Percentiles rank a stretch among this genome's conserved stretches.
Evolutionary conservation across 2,113 vertebrate genomes (phyloP).

Genomic region (Rhombomys opimus): DNA sequence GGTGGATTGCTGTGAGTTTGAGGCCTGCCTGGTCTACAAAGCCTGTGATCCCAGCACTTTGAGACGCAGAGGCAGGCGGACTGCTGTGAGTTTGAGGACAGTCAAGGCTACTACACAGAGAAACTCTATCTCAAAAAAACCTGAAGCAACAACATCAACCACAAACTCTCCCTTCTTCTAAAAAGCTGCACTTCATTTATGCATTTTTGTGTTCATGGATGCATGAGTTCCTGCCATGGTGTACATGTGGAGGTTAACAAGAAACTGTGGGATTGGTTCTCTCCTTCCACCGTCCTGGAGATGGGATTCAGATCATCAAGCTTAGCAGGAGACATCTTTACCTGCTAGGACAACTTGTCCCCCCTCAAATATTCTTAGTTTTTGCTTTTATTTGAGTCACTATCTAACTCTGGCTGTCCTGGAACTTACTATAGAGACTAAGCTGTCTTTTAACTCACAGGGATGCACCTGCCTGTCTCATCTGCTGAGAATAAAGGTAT

Average conservation of each 20-base stretch:
- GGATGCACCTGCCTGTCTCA: not conserved
- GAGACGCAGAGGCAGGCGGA: too few relatives aligned
- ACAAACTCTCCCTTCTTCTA: too few relatives aligned
- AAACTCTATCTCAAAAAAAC: too few relatives aligned
- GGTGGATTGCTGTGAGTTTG: too few relatives aligned
- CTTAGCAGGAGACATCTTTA: not conserved
- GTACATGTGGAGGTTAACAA: not conserved
- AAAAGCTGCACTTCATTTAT: not conserved
- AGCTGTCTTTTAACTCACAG: too few relatives aligned
- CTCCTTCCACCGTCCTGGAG: not conserved
- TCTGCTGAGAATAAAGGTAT: not conserved
- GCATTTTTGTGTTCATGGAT: too few relatives aligned
- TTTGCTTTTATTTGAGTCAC: not conserved
- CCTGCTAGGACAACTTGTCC: not conserved
- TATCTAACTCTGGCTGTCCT: not conserved
- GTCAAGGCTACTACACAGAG: too few relatives aligned
- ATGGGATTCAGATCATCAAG: not conserved
- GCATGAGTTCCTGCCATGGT: not conserved
- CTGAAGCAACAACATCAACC: too few relatives aligned
- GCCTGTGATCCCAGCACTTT: too few relatives aligned
- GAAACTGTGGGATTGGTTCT: not conserved
- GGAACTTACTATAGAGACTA: not conserved
- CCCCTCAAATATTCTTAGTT: not conserved
- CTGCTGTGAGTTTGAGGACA: too few relatives aligned
- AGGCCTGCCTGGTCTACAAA: too few relatives aligned